Conservation (phyloP, 2,113 vertebrate species). For the Pithys albifrons region DNA sequence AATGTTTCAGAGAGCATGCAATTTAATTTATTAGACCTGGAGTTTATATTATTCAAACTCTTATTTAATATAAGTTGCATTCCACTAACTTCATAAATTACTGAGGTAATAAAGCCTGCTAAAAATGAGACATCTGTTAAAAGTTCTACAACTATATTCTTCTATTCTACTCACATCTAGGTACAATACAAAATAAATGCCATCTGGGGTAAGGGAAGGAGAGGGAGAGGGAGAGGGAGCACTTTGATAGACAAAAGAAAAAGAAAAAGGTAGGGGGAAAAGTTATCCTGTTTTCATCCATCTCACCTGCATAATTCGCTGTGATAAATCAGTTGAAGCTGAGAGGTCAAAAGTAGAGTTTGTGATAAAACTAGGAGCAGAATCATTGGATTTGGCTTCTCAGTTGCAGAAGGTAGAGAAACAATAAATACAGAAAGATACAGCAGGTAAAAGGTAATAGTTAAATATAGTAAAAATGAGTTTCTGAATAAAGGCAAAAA, state of each 20-base stretch:
- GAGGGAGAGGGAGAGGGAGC: constrained; percentile 16
- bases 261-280: constrained; percentile 50
- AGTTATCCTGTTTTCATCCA: constrained; percentile 75
- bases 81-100: constrained; percentile 80
- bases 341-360: constrained; percentile 79
- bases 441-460: constrained; percentile 59
- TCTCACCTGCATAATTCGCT: constrained; percentile 81
- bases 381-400: constrained; percentile 70
- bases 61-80: constrained; percentile 78
- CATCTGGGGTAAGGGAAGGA: constrained; percentile 50
- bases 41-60: constrained; percentile 77
- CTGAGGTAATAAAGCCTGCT: constrained; percentile 67
- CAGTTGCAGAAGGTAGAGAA: constrained; percentile 59
- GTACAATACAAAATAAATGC: constrained; percentile 57
- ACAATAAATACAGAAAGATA: constrained; percentile 58
- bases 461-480: constrained; percentile 51
- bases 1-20: constrained; percentile 71
- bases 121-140: constrained; percentile 77
- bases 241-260: constrained; percentile 39
- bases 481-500: constrained; percentile 42
- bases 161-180: constrained; percentile 35
- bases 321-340: constrained; percentile 82
- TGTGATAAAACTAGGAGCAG: constrained; percentile 72
- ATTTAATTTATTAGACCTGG: constrained; percentile 77
- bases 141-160: constrained; percentile 42